phyloP scores from a whole-genome alignment of 2,113 vertebrate species.

The Plestiodon gilberti region DNA sequence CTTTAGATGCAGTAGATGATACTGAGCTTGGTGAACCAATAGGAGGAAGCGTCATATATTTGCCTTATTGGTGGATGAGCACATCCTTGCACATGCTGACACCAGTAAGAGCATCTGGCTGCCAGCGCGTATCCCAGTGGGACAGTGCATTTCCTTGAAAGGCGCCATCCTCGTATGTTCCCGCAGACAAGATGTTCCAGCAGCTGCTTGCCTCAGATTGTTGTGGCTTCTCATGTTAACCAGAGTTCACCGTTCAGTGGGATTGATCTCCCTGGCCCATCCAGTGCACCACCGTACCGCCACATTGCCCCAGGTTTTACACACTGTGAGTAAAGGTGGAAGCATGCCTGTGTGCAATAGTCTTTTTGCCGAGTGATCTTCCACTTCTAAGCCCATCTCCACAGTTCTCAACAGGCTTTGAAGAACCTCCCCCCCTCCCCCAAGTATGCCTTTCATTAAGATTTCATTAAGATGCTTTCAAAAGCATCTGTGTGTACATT shows the following conservation, averaged over 20 bases:
- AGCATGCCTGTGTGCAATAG: conserved; percentile 27
- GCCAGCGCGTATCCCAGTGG: rapidly evolving
- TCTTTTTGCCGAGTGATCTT: conserved; percentile 51
- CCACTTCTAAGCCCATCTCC: conserved; percentile 58
- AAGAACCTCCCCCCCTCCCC: conserved; percentile 40
- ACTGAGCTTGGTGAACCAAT: too few relatives aligned
- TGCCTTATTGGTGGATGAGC: neutral
- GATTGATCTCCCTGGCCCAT: rapidly evolving
- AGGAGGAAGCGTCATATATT: too few relatives aligned
- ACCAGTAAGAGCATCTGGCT: neutral
- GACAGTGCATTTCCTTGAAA: neutral
- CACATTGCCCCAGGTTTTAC: neutral
- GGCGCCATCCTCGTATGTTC: neutral
- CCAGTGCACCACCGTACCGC: neutral
- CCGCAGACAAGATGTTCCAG: neutral
- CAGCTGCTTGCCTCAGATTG: neutral
- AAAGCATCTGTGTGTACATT: conserved; percentile 57
- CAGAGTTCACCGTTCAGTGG: neutral
- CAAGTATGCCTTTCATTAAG: conserved; percentile 69
- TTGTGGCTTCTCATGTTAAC: rapidly evolving
- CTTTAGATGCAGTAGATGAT: too few relatives aligned
- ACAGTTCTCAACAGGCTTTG: conserved; percentile 45
- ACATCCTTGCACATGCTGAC: neutral
- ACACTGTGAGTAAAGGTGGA: rapidly evolving
- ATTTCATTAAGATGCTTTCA: conserved; percentile 55